A percentile compares a stretch with the other conserved stretches of the same genome.
phyloP scores from a whole-genome alignment of 1,140 invertebrate species.

The Papilio polyxenes region DNA sequence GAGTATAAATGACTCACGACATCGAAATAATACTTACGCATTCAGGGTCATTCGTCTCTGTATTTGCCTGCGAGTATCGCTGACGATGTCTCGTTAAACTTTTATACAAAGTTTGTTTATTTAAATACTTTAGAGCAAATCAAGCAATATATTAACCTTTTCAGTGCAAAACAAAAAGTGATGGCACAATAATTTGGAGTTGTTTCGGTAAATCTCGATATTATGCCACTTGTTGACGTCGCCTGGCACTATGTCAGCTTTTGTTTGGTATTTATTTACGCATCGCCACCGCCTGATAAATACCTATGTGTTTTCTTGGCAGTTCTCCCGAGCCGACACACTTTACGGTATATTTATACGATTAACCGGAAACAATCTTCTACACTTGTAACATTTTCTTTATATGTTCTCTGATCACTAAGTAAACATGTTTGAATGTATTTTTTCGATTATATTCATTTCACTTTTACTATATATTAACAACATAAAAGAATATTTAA shows the following conservation, averaged over 20 bases:
- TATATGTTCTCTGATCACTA: neutral
- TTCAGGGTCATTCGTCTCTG: slow-evolving; percentile 33
- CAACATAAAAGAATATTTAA: neutral
- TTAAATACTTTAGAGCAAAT: neutral
- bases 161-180: neutral
- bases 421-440: neutral
- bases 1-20: slow-evolving; percentile 23
- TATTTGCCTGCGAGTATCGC: neutral
- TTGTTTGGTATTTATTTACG: slow-evolving; percentile 39
- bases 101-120: neutral
- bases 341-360: slow-evolving; percentile 31
- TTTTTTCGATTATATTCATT: neutral
- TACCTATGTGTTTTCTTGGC: slow-evolving; percentile 34
- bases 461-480: neutral
- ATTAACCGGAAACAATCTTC: slow-evolving; percentile 29
- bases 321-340: slow-evolving; percentile 21
- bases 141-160: neutral
- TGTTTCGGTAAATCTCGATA: neutral
- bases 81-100: neutral
- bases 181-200: neutral
- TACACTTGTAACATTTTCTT: slow-evolving; percentile 12
- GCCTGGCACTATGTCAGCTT: slow-evolving; percentile 30
- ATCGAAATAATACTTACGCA: slow-evolving; percentile 31
- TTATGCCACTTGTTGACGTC: slow-evolving; percentile 34
- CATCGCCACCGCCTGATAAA: slow-evolving; percentile 26